Evolutionary conservation across 2,797 vertebrate species (phyloP), one percentile per base, ranked within the genome.

Genomic region (Centroberyx gerrardi): DNA sequence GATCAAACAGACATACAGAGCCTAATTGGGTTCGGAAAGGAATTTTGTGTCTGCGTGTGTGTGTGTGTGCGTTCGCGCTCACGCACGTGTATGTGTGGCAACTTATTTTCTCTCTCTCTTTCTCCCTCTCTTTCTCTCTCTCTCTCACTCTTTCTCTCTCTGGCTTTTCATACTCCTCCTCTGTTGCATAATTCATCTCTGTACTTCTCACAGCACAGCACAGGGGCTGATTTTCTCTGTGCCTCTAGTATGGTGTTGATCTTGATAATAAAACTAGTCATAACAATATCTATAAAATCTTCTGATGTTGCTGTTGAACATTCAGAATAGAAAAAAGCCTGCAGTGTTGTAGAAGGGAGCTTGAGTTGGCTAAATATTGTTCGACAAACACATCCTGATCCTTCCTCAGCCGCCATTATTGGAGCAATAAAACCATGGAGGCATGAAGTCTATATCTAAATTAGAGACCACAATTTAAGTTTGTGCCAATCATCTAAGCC

Each of bases 21-120:
- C 75, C 82, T 93, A 92, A 94, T 92, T 94, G 87, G 87, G 86
- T 88, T 89, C 40, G 42, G 72, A 90, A 88, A 85, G 42, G 70
- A 81, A 59, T 46, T 59, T 58, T 62, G 55, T 66, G 69, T 51
- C 72, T 82, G 67, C 49, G 52, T 58, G 60, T 52, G 48, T 33
- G 31, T 65, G 29, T 36, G 31, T 36, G 62, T 22, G 62, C 28
- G 44, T 61, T 42, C 61, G 49, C 87, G 33, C n/a, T n/a, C n/a
- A n/a, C n/a, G n/a, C n/a, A n/a, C 66, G 42, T 69, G 48, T 62
- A 42, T 61, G 59, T 76, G 22, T 60, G n/a, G 38, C n/a, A 66
- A 62, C 72, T 36, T 62, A 27, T 55, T 58, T n/a, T 67, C 49
- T 33, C 70, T 54, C 54, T 66, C 53, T 68, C 28, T 58, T 49